Evolutionary conservation across 2,888 invertebrate genomes (phyloP), one percentile per base, ranked within the genome.

Genomic region (Lasioglossum zephyrum): DNA sequence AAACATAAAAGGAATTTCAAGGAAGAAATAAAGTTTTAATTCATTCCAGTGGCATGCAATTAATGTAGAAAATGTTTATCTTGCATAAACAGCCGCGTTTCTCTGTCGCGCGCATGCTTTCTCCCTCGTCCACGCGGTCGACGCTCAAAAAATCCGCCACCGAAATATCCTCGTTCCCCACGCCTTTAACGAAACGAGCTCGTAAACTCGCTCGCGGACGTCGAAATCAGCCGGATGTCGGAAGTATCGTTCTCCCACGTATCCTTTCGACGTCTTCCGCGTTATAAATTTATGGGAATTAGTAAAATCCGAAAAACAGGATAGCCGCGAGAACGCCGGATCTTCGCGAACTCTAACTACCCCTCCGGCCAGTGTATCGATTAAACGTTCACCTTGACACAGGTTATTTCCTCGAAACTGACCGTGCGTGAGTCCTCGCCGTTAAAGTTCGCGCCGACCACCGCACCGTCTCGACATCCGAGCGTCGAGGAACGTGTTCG

Each of bases 361-460:
- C 91, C 89, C 88, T 89, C 75, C 9, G 88, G 60, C 26, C 60
- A 26, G 60, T 87, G 90, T 93, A 94, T 94, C 92, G 94, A 94
- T 94, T 91, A 90, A 90, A 88, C 89, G 91, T 85, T 92, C 91
- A 91, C 92, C 92, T 92, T 92, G 93, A 92, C 92, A 92, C 88
- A 57, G 84, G 72, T 88, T 63, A 82, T 79, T 91, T 86, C 88
- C 82, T 75, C 86, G 83, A 86, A 87, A 31, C 79, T 66, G 81
- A 73, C 76, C 79, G 79, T 74, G 60, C 73, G 76, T 74, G 84
- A 77, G 77, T 60, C 57, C 73, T 53, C 82, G 47, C 26, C 83
- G 84, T 83, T 83, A 39, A 85, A 85, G 49, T 85, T 85, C 78
- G 39, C 60, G 31, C 49, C 41, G 22, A 8, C 53, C 18, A 49